Base-by-base conservation (phyloP, 2,797 vertebrate genomes). In the Pipistrellus kuhlii region DNA sequence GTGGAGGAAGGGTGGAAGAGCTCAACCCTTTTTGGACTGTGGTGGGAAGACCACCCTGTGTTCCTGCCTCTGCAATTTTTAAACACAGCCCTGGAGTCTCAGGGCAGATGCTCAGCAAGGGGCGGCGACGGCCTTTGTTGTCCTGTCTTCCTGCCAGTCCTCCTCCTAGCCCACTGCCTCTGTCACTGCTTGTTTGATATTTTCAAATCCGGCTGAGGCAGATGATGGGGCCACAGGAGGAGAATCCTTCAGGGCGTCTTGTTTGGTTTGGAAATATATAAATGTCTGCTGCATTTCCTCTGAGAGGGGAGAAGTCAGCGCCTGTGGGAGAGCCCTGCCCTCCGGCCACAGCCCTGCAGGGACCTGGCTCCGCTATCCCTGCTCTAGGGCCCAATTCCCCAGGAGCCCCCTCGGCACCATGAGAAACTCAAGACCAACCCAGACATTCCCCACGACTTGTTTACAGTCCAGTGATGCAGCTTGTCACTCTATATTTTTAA, bases 201-300 rank as follows among this genome's bases (percentile, higher is more conserved):
- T 97, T 95, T 92, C 96, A 98, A 97, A 96, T 97, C 96, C 68
- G 93, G 97, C 96, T 80, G 76, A 96, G 92, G 95, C 97, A 97
- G 97, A 98, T 96, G 96, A 97, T 90, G 95, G 98, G 96, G 96
- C 97, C 93, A 94, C 98, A 97, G 97, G 96, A 98, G 97, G 89
- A 97, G 97, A 97, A 95, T 98, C 97, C 93, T 98, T 97, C 97
- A 97, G 98, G 97, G 98, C 97, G 98, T 98, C 98, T 97, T 98
- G 98, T 98, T 98, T 98, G 97, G 97, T 97, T 98, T 98, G 97
- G 97, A 97, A 98, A 98, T 98, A 96, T 97, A 98, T 98, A 97
- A 98, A 98, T 98, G 98, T 98, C 98, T 98, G 95, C 95, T 95
- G 97, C 97, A 96, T 98, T 98, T 98, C 98, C 98, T 98, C 97